Conservation (phyloP, 2,113 vertebrate species). For the Hemiprocne comata region DNA sequence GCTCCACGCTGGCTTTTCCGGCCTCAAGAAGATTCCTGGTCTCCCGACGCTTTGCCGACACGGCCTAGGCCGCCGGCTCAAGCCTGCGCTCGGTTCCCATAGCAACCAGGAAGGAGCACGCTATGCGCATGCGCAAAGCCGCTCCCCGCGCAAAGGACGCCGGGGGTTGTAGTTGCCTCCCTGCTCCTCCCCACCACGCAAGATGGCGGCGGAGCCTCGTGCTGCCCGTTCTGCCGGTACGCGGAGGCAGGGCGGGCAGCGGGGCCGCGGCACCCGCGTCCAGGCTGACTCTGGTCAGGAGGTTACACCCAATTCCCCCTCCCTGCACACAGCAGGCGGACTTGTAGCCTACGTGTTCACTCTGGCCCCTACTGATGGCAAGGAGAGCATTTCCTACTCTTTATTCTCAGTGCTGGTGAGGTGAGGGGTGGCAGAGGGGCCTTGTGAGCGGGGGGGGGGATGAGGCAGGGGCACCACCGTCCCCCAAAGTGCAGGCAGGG, state of each 20-base stretch:
- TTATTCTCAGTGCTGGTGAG: no score
- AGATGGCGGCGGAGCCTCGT: background rate
- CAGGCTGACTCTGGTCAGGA: no score
- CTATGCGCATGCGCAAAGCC: background rate
- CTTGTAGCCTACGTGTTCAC: background rate
- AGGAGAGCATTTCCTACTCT: background rate
- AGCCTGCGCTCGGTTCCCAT: background rate
- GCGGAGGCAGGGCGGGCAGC: no score
- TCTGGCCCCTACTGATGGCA: background rate
- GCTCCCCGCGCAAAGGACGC: background rate
- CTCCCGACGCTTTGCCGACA: background rate
- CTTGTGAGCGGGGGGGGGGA: background rate
- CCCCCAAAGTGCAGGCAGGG: background rate
- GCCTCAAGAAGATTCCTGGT: background rate
- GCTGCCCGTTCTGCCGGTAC: no score
- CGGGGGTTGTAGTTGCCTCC: background rate
- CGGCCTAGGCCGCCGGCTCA: background rate
- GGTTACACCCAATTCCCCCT: no score
- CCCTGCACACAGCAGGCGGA: no score
- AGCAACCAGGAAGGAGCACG: background rate
- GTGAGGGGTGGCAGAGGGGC: background rate
- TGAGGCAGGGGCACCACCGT: background rate
- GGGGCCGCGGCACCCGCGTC: no score
- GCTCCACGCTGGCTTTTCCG: background rate
- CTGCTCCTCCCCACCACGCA: background rate